Evolutionary conservation across 2,888 invertebrate species (phyloP).

Genomic region (Noctua pronuba): DNA sequence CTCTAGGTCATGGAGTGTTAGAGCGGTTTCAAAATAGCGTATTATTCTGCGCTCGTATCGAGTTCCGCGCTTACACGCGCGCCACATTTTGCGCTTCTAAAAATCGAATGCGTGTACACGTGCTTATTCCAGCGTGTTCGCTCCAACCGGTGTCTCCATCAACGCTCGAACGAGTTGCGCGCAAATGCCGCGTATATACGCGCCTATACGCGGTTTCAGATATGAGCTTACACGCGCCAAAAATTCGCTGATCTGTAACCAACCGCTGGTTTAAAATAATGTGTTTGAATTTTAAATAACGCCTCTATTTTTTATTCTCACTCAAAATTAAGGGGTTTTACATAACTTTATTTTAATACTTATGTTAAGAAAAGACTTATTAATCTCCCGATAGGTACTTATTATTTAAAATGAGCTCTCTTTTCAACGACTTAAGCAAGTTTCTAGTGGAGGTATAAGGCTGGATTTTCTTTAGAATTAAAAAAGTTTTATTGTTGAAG

Average conservation of each 20-base stretch:
- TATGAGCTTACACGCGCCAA: background rate
- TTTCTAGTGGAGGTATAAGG: slow-evolving; percentile 68
- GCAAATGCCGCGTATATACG: background rate
- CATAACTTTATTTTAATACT: slow-evolving; percentile 15
- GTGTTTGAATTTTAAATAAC: background rate
- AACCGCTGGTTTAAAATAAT: background rate
- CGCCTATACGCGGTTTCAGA: background rate
- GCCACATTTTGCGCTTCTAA: background rate
- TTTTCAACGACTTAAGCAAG: slow-evolving; percentile 59
- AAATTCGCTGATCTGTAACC: background rate
- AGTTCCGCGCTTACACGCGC: background rate
- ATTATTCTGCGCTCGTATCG: background rate
- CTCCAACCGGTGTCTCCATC: background rate
- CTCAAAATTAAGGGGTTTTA: background rate
- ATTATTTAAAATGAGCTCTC: slow-evolving; percentile 41
- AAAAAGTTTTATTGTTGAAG: slow-evolving; percentile 64
- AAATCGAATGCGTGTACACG: background rate
- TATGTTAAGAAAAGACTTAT: slow-evolving; percentile 11
- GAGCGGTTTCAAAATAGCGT: background rate
- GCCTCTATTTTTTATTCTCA: background rate
- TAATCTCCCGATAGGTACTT: slow-evolving; percentile 26
- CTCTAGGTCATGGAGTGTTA: background rate
- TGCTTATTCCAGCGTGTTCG: background rate
- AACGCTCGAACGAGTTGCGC: background rate
- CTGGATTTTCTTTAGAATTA: slow-evolving; percentile 68